Conservation (phyloP, 2,113 vertebrate species). For the Malurus cyaneus region DNA sequence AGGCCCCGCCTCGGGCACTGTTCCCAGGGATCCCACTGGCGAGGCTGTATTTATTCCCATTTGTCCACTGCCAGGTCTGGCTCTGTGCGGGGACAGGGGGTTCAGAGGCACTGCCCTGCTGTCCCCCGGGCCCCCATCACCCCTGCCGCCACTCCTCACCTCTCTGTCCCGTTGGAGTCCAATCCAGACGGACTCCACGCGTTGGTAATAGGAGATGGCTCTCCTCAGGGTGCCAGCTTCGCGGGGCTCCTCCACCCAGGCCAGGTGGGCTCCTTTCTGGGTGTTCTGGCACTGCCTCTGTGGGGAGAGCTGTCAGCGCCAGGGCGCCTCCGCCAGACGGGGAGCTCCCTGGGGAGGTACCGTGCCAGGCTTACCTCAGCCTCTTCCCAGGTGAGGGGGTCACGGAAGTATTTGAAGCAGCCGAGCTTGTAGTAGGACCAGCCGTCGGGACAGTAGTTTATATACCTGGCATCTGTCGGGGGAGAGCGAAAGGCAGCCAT, state of each 20-base stretch:
- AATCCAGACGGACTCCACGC: background rate
- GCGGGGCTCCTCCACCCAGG: background rate
- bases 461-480: background rate
- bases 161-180: constrained; percentile 27
- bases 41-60: background rate
- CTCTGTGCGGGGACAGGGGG: background rate
- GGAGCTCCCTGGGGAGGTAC: rapidly evolving
- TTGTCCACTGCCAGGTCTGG: constrained; percentile 48
- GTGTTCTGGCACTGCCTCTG: constrained; percentile 49
- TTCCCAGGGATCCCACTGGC: background rate
- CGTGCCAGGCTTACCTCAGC: constrained; percentile 45
- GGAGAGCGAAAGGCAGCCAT: background rate
- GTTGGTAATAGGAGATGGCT: constrained; percentile 28
- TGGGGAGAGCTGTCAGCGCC: background rate
- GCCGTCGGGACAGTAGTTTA: background rate
- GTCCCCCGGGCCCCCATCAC: rapidly evolving
- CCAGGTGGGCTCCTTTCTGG: background rate
- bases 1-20: rapidly evolving
- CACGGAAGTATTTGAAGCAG: constrained; percentile 62
- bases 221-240: background rate
- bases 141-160: background rate
- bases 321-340: rapidly evolving
- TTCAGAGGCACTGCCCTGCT: background rate
- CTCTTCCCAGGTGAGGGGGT: constrained; percentile 7
- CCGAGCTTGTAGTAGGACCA: constrained; percentile 57